A percentile compares a stretch with the other conserved stretches of the same genome.
These are phyloP conservation scores for Sciurus vulgaris DNA, from an alignment of 2,797 vertebrate species.

Conservation along the genomic window DNA sequence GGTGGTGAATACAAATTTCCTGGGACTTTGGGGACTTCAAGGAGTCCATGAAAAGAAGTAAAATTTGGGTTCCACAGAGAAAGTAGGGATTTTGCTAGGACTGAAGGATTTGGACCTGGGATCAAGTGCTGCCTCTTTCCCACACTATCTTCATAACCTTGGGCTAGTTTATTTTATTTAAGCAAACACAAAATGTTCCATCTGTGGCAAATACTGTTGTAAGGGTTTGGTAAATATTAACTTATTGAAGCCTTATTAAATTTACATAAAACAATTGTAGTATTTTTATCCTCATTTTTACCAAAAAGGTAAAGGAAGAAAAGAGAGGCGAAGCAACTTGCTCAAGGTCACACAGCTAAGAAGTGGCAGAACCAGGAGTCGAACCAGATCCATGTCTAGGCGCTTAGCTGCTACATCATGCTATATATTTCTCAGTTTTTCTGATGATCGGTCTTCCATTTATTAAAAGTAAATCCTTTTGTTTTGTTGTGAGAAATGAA, in stretches of 20 bases:
- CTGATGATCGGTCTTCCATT: conserved; percentile 26
- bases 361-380: background rate
- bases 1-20: background rate
- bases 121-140: conserved; percentile 1
- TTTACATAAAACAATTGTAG: background rate
- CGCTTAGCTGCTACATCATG: background rate
- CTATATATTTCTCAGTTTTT: conserved; percentile 6
- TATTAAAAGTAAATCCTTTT: background rate
- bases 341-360: background rate
- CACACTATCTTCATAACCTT: background rate
- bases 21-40: background rate
- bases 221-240: conserved; percentile 42
- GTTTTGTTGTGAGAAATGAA: conserved; percentile 1
- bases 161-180: background rate
- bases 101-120: background rate
- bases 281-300: conserved; percentile 20
- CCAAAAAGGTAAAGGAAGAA: conserved; percentile 25
- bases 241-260: conserved; percentile 8
- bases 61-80: background rate
- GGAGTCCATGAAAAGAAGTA: conserved; percentile 3
- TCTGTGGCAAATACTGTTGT: background rate
- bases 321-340: conserved; percentile 10
- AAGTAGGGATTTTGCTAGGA: background rate
- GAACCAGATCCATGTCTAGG: background rate
- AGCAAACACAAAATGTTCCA: background rate